Conservation (phyloP, 2,797 vertebrate genomes). For the Lagocephalus sceleratus region DNA sequence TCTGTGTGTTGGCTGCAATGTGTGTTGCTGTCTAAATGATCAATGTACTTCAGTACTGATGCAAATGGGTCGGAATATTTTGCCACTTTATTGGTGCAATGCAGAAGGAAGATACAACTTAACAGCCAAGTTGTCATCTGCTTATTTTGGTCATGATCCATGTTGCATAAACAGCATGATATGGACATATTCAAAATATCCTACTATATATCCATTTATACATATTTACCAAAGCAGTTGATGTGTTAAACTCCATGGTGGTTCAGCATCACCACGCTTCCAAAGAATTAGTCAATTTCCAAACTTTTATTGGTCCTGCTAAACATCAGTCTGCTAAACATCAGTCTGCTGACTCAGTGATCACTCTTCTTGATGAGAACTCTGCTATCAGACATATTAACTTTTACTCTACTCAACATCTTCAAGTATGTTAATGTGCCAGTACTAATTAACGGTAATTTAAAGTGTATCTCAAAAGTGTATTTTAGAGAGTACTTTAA, state of each 20-base stretch:
- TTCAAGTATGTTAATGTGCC: too few relatives aligned
- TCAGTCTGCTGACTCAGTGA: conserved; percentile 31
- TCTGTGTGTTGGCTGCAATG: conserved; percentile 3
- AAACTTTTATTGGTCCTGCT: conserved; percentile 22
- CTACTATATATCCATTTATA: too few relatives aligned
- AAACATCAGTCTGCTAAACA: conserved; percentile 35
- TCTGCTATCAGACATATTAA: background rate
- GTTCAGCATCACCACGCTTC: conserved; percentile 18
- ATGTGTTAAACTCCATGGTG: conserved; percentile 6
- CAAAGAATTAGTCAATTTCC: conserved; percentile 16
- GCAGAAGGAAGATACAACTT: too few relatives aligned
- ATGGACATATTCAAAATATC: too few relatives aligned
- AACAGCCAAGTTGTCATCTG: too few relatives aligned
- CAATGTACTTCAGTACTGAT: conserved; percentile 17
- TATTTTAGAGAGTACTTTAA: too few relatives aligned
- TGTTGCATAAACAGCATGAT: too few relatives aligned
- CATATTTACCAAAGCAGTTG: conserved; percentile 12
- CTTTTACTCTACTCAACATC: too few relatives aligned
- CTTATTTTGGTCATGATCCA: too few relatives aligned
- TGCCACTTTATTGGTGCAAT: too few relatives aligned
- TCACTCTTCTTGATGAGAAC: conserved; percentile 13
- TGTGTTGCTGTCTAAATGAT: conserved; percentile 21
- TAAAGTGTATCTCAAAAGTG: too few relatives aligned
- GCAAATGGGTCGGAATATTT: conserved; percentile 26
- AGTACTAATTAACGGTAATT: too few relatives aligned